Evolutionary conservation across 1,140 invertebrate genomes (phyloP), one percentile per base, ranked within the genome.

Genomic region (Trichomalopsis sarcophagae): DNA sequence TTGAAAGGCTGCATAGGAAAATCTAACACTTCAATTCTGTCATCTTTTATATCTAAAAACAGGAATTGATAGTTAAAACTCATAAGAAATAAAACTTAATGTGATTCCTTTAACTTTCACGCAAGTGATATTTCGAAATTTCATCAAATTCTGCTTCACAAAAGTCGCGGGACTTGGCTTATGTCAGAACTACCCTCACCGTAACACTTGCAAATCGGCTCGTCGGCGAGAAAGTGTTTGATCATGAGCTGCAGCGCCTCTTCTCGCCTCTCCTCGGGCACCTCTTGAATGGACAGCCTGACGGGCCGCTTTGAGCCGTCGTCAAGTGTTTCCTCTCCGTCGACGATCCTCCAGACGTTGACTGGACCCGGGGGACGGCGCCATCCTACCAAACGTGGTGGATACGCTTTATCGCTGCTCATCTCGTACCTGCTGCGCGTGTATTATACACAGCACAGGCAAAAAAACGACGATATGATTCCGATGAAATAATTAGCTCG

Each of bases 231-330:
- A 36, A 92, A 92, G 44, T 89, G 87, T 0, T 55, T 86, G 40
- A 87, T 87, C 90, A 93, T 91, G 7, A 88, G 85, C 40, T 92
- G 87, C 11, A 89, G 1, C 3, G 86, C 89, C 17, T 93, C 92
- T 4, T 90, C 86, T 14, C 88, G 88, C 44, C 91, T 89, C 47
- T 92, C 91, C 76, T 90, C 88, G 0, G 92, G 91, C 75, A 92
- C 88, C 66, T 92, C 91, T 83, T 92, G 91, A 78, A 93, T 90
- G 2, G 84, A 83, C 80, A 90, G 91, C 80, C 87, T 89, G 1
- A 88, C 62, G 9, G 82, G 80, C 3, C 47, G 76, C 2, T 55
- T 73, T 2, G 79, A 21, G 0, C 86, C 11, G 0, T 86, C 74
- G 1, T 10, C 27, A 11, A 68, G 21, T 7, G 17, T 68, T 21